Evolutionary conservation across 2,113 vertebrate species (phyloP).

Genomic region (Paramisgurnus dabryanus): DNA sequence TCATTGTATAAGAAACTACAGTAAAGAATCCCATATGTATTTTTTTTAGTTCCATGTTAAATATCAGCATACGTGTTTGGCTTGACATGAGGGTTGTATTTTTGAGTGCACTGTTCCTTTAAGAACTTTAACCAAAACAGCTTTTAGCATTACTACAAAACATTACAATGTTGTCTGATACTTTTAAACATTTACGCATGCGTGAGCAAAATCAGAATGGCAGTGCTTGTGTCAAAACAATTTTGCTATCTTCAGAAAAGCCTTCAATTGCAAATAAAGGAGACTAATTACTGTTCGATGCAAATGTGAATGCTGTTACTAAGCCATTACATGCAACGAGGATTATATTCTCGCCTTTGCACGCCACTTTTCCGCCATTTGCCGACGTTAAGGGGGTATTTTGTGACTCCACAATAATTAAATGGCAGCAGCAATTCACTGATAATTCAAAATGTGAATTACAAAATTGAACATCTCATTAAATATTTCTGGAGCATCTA

Average conservation of each 20-base stretch:
- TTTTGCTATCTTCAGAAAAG: constrained; percentile 15
- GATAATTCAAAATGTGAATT: constrained; percentile 54
- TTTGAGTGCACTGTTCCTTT: neutral
- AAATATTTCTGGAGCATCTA: constrained; percentile 37
- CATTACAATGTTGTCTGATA: neutral
- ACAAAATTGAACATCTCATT: constrained; percentile 45
- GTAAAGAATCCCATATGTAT: too few relatives aligned
- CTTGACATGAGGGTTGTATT: too few relatives aligned
- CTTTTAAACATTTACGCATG: constrained; percentile 9
- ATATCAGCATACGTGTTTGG: too few relatives aligned
- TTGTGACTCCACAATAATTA: constrained; percentile 51
- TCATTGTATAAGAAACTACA: too few relatives aligned
- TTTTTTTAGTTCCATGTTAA: too few relatives aligned
- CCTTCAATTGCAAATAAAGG: constrained; percentile 29
- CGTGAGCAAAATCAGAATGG: constrained; percentile 1
- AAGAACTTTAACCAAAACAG: neutral
- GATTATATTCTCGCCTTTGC: constrained; percentile 42
- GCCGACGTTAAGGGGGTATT: constrained; percentile 39
- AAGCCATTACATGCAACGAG: constrained; percentile 28
- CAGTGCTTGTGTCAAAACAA: constrained; percentile 14
- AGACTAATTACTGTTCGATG: constrained; percentile 35
- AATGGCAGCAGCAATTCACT: constrained; percentile 41
- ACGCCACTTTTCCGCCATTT: constrained; percentile 16
- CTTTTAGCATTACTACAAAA: constrained; percentile 3
- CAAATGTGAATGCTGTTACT: constrained; percentile 32